Conservation (phyloP, 2,113 vertebrate genomes). For the Chauna torquata region DNA sequence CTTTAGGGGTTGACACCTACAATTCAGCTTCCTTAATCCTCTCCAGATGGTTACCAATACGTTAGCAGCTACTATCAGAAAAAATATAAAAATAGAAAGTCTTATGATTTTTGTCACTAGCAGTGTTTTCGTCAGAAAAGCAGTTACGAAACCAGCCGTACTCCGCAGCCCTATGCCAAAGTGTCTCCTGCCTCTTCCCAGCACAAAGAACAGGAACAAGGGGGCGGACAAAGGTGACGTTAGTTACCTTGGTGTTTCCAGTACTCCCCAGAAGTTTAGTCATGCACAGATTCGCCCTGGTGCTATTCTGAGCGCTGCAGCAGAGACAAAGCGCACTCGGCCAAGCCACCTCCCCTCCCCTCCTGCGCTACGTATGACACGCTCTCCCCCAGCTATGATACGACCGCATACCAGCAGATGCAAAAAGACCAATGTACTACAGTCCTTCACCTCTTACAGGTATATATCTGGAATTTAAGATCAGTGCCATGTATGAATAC, state of each 20-base stretch:
- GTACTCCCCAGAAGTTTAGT: background rate
- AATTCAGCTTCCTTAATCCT: constrained; percentile 1
- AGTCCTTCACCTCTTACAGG: fast-evolving
- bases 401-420: background rate
- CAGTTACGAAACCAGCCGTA: fast-evolving
- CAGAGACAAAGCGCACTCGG: background rate
- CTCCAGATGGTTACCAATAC: background rate
- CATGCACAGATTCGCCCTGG: background rate
- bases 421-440: fast-evolving
- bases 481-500: fast-evolving
- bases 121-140: background rate
- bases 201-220: background rate
- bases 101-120: background rate
- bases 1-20: background rate
- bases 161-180: background rate
- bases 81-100: background rate
- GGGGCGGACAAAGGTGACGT: background rate
- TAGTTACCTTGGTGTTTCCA: background rate
- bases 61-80: background rate
- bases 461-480: background rate
- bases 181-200: background rate
- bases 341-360: background rate
- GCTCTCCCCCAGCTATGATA: background rate
- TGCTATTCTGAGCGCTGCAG: background rate
- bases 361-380: background rate